Conservation (phyloP, 2,888 invertebrate genomes). For the Eremobia ochroleuca region DNA sequence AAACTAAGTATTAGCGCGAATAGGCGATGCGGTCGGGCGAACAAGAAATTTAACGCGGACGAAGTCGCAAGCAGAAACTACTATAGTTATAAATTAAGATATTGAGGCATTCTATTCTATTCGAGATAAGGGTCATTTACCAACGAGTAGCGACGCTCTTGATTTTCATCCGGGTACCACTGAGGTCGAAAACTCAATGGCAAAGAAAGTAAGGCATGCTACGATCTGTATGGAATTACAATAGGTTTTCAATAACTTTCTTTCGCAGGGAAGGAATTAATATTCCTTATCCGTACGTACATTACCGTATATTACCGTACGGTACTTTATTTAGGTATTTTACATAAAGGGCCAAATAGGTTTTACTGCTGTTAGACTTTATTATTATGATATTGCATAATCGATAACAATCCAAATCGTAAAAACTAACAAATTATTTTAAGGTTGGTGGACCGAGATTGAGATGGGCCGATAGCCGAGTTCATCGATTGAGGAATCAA, state of each 20-base stretch:
- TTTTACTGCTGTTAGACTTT: not conserved
- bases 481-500: not conserved
- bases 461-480: not conserved
- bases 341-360: not conserved
- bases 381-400: not conserved
- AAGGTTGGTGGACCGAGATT: not conserved
- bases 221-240: conserved; percentile 31
- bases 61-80: not conserved
- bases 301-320: not conserved
- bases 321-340: not conserved
- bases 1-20: not conserved
- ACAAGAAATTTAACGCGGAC: not conserved
- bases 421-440: not conserved
- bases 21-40: not conserved
- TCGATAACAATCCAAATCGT: not conserved
- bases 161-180: not conserved
- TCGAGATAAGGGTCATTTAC: not conserved
- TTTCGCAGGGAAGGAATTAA: conserved; percentile 20
- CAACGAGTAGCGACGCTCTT: not conserved
- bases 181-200: conserved; percentile 5
- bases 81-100: not conserved
- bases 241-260: conserved; percentile 43
- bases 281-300: conserved; percentile 18
- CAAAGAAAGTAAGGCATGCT: conserved; percentile 29
- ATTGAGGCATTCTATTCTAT: not conserved